These are phyloP conservation scores for Drosophila tani DNA, from an alignment of 1,140 invertebrate species.

Conservation along the genomic window DNA sequence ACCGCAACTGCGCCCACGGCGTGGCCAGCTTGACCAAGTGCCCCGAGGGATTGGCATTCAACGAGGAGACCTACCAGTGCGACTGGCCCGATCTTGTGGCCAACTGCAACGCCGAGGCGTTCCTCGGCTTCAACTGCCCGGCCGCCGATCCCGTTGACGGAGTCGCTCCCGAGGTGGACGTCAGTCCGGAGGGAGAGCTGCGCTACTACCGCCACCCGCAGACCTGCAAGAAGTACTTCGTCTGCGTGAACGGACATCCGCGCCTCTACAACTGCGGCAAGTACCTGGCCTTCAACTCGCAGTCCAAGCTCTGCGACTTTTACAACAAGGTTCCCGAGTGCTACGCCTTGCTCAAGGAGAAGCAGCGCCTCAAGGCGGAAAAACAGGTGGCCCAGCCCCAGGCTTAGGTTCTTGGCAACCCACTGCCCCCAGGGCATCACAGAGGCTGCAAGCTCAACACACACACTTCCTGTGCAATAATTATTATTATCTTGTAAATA, in stretches of 20 bases:
- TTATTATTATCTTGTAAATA: constrained; percentile 46
- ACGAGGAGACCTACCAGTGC: constrained; percentile 90
- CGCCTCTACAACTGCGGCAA: constrained; percentile 82
- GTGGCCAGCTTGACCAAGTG: constrained; percentile 86
- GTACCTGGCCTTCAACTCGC: constrained; percentile 77
- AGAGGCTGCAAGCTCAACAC: constrained; percentile 37
- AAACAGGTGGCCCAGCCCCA: constrained; percentile 44
- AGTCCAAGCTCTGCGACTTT: constrained; percentile 80
- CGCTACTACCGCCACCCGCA: constrained; percentile 86
- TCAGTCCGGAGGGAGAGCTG: constrained; percentile 86
- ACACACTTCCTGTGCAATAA: constrained; percentile 34
- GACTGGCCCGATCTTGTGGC: constrained; percentile 94
- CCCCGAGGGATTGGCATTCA: constrained; percentile 94
- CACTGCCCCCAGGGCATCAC: neutral
- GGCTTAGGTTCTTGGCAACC: constrained; percentile 2
- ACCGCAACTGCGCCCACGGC: constrained; percentile 93
- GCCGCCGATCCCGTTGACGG: constrained; percentile 59
- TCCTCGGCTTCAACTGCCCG: constrained; percentile 89
- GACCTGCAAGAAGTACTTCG: constrained; percentile 93
- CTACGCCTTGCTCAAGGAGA: constrained; percentile 78
- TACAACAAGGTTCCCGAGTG: constrained; percentile 82
- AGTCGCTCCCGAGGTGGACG: constrained; percentile 83
- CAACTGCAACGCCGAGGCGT: constrained; percentile 91
- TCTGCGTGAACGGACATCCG: constrained; percentile 92
- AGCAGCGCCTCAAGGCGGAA: constrained; percentile 65